Base-by-base conservation (phyloP, 1,140 invertebrate species). In the Drosophila parvula region DNA sequence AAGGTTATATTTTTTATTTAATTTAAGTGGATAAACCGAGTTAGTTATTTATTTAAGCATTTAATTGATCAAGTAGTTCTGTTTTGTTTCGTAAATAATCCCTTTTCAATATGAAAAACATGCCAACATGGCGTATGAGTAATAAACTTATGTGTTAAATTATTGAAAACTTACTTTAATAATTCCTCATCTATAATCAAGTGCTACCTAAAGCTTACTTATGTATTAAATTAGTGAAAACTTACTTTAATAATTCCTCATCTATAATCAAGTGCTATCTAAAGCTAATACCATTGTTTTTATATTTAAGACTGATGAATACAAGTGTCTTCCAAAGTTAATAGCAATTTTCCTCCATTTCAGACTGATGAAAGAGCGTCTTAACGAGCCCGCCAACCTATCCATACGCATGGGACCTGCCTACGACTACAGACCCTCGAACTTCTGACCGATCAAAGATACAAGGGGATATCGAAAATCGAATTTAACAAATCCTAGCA, bases 371-470 rank as follows among this genome's bases (percentile, higher is more conserved):
- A 34, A 82, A 43, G 83, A 88, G 11, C 77, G 67, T 44, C 47
- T 86, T 4, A 79, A 77, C 32, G 63, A 79, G 34, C 83, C 83
- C 9, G 45, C 63, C 8, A 88, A 88, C 76, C 69, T 86, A 36
- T 71, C 79, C 6, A 67, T 86, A 58, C 83, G 83, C 12, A 50
- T 86, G n/a, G 83, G 83, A 50, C 83, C 83, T 14, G 83, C 83
- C 45, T 86, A 27, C 27, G 83, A 86, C 6, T 86, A 67, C 18
- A 77, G 64, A n/a, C 67, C 76, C 10, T 77, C 76, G 11, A 83
- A 77, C 40, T 74, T 8, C 18, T 88, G 41, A 70, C 0, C 10
- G 5, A 47, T 38, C 12, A 7, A 36, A 14, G 14, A 28, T 14
- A 10, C 18, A 38, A 11, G 38, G 12, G n/a, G 10, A 55, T 9